These are phyloP conservation scores for Psephotus haematonotus DNA, from an alignment of 2,113 vertebrate species.

Conservation along the genomic window DNA sequence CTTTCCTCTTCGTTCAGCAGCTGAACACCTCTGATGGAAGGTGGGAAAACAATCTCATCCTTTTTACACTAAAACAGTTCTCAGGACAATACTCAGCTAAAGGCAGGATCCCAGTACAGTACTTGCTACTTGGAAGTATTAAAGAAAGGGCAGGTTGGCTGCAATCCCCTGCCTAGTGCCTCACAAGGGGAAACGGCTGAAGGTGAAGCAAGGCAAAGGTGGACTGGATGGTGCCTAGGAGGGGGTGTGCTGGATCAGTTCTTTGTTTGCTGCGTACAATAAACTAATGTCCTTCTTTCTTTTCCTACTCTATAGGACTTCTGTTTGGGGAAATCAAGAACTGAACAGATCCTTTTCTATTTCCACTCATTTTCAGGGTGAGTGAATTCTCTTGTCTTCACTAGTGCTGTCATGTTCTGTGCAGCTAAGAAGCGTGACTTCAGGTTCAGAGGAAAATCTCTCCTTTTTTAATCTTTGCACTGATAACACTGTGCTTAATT, in stretches of 20 bases:
- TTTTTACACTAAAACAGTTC: neutral
- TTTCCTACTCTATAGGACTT: neutral
- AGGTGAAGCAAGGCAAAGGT: neutral
- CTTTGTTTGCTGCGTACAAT: neutral
- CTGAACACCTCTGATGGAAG: neutral
- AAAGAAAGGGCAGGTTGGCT: neutral
- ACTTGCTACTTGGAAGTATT: neutral
- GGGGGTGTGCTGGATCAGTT: neutral
- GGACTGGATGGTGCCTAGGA: neutral
- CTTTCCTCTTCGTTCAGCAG: neutral
- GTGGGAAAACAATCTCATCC: neutral
- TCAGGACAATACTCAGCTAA: neutral
- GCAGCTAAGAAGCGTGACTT: neutral
- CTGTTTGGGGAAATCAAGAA: neutral
- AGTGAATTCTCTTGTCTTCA: slow-evolving; percentile 56
- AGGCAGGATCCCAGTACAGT: neutral
- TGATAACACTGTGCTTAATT: slow-evolving; percentile 38
- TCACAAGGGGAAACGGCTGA: neutral
- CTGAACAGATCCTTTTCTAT: neutral
- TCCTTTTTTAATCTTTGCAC: slow-evolving; percentile 57
- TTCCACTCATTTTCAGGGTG: slow-evolving; percentile 55
- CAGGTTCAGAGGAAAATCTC: slow-evolving; percentile 38
- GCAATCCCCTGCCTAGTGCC: neutral
- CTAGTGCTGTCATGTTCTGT: neutral
- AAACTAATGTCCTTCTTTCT: neutral